Conservation (phyloP, 2,888 invertebrate species). For the Xylota sylvarum region DNA sequence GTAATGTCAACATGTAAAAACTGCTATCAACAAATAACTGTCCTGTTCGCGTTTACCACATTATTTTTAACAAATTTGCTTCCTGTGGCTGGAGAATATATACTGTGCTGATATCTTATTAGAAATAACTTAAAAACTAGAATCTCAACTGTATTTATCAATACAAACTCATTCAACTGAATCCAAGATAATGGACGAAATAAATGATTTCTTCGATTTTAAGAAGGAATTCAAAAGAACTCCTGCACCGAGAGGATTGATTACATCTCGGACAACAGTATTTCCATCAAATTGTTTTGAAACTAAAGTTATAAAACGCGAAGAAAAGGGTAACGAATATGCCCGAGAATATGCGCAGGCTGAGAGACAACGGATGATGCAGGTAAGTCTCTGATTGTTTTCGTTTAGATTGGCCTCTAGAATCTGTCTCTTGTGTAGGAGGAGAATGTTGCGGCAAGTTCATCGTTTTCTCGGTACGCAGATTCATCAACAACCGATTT, state of each 20-base stretch:
- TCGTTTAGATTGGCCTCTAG: not conserved
- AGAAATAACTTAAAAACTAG: not conserved
- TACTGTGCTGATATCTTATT: not conserved
- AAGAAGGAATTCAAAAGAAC: slow-evolving; percentile 82
- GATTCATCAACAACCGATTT: slow-evolving; percentile 75
- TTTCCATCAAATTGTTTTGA: slow-evolving; percentile 66
- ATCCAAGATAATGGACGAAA: slow-evolving; percentile 80
- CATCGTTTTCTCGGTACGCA: slow-evolving; percentile 1
- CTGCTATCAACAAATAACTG: slow-evolving; percentile 6
- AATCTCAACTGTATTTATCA: too few relatives aligned
- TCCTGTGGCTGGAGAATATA: too few relatives aligned
- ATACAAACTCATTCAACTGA: too few relatives aligned
- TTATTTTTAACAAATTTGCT: too few relatives aligned
- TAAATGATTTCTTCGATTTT: slow-evolving; percentile 83
- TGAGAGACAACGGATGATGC: slow-evolving; percentile 80
- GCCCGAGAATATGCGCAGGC: slow-evolving; percentile 78
- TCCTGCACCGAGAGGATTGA: slow-evolving; percentile 72
- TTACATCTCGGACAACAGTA: slow-evolving; percentile 76
- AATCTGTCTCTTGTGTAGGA: slow-evolving; percentile 28
- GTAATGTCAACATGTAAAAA: not conserved
- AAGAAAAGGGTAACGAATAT: slow-evolving; percentile 80
- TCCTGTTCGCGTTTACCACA: not conserved
- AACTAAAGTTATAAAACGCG: slow-evolving; percentile 79
- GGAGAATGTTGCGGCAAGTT: slow-evolving; percentile 21
- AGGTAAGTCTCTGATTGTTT: slow-evolving; percentile 76